Evolutionary conservation across 2,797 vertebrate species (phyloP).

Genomic region (Netta rufina): DNA sequence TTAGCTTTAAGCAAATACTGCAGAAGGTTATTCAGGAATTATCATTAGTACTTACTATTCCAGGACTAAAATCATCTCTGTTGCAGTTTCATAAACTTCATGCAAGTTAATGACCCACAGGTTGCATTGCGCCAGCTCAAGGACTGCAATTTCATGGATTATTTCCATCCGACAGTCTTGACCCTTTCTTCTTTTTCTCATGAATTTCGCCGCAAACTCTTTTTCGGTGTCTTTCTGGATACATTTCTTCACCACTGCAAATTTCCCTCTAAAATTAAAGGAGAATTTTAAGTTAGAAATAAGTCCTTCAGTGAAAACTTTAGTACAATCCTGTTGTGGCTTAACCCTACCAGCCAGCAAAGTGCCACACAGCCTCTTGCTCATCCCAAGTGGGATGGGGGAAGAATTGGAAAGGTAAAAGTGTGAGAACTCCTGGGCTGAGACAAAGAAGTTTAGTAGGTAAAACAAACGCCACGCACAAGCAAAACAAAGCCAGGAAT

Average conservation of each 20-base stretch:
- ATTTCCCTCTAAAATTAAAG: conserved; percentile 86
- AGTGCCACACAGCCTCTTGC: no score
- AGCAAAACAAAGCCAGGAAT: no score
- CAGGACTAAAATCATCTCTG: conserved; percentile 92
- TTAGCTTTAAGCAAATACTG: not conserved
- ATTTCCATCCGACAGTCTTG: conserved; percentile 91
- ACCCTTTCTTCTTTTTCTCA: conserved; percentile 95
- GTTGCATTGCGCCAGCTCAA: conserved; percentile 86
- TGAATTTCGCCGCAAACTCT: conserved; percentile 94
- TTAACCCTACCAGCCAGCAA: no score
- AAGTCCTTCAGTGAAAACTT: not conserved
- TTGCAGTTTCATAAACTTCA: conserved; percentile 89
- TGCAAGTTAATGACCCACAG: conserved; percentile 88
- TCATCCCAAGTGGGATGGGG: no score
- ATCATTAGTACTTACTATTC: conserved; percentile 87
- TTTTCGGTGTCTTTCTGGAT: conserved; percentile 87
- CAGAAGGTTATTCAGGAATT: not conserved
- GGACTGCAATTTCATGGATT: conserved; percentile 91
- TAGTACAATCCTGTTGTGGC: not conserved
- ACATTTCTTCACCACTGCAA: conserved; percentile 93
- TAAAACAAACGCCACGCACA: no score
- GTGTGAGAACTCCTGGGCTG: no score
- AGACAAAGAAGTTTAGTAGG: no score
- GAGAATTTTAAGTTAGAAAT: not conserved
- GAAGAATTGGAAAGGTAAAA: no score